A percentile compares a stretch with the other conserved stretches of the same genome.
Conservation (phyloP, 2,888 invertebrate genomes). For the Macaria liturata region DNA sequence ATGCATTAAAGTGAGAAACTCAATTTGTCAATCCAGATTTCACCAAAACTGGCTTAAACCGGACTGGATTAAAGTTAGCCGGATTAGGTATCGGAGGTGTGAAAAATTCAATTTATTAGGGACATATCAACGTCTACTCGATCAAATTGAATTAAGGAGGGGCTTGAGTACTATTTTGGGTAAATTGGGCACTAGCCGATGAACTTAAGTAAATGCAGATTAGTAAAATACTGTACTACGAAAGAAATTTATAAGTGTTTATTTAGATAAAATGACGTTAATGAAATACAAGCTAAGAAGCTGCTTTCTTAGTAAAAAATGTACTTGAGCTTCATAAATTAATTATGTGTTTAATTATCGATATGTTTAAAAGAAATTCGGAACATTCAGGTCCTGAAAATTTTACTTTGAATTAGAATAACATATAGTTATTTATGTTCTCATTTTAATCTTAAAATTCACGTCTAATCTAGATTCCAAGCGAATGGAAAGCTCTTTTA, state of each 20-base stretch:
- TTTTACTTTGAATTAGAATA: no score
- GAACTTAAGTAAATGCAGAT: conserved; percentile 15
- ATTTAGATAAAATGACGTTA: no score
- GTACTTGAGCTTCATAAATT: no score
- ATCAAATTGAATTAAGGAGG: conserved; percentile 48
- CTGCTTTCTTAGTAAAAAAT: no score
- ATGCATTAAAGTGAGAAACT: conserved; percentile 37
- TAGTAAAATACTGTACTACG: neutral
- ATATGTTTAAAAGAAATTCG: no score
- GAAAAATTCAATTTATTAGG: conserved; percentile 56
- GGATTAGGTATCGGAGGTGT: conserved; percentile 45
- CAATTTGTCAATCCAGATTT: conserved; percentile 33
- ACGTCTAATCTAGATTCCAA: no score
- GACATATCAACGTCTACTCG: conserved; percentile 45
- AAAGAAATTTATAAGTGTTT: neutral
- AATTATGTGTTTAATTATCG: no score
- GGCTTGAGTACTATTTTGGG: conserved; percentile 29
- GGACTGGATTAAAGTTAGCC: conserved; percentile 51
- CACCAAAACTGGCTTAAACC: conserved; percentile 25
- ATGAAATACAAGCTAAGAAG: no score
- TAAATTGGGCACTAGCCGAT: conserved; percentile 17
- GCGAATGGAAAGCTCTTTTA: no score
- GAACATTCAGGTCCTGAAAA: no score
- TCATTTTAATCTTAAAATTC: no score
- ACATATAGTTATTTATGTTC: no score